Evolutionary conservation across 2,113 vertebrate genomes (phyloP), one percentile per base, ranked within the genome.

Genomic region (Ia io): DNA sequence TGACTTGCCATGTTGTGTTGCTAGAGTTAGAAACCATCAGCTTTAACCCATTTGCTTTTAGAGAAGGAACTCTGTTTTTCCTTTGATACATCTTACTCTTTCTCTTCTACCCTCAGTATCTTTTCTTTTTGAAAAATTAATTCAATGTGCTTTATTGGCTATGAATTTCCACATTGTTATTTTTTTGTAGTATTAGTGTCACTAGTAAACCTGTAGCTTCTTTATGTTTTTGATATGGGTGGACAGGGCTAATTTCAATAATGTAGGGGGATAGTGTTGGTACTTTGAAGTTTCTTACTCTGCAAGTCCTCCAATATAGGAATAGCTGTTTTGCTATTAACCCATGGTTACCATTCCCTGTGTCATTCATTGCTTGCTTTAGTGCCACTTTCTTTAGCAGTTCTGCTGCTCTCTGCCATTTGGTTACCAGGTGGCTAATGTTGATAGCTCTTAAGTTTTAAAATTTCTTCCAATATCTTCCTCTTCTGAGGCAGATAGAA

Each of bases 111-210:
- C 17, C 51, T 87, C 28, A 89, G 32, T 90, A 37, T 22, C 28
- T 84, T 87, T 90, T 77, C 11, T 61, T 80, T 71, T 85, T 71
- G 42, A 56, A 90, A 90, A 90, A 59, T 56, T 56, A 86, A 82
- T 47, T 56, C 61, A 32, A 1, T 40, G n/a, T 65, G 42, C 70
- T 49, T 65, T 76, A n/a, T 80, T 35, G 73, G 3, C 25, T 71
- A 84, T 70, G 23, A 5, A 23, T 88, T 84, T 67, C 20, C 9
- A 65, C 35, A 22, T 56, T 71, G 49, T 85, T 94, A 77, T n/a
- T 28, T 69, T 89, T 87, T 69, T 94, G 56, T 83, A 44, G 74
- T 51, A 61, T 28, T 40, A 61, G 2, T 85, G 37, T 47, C 74
- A 63, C 9, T 35, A 30, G 44, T 76, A 53, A 37, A 76, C 47